Evolutionary conservation across 1,140 invertebrate species (phyloP).

Genomic region (Drosophila sechellia): DNA sequence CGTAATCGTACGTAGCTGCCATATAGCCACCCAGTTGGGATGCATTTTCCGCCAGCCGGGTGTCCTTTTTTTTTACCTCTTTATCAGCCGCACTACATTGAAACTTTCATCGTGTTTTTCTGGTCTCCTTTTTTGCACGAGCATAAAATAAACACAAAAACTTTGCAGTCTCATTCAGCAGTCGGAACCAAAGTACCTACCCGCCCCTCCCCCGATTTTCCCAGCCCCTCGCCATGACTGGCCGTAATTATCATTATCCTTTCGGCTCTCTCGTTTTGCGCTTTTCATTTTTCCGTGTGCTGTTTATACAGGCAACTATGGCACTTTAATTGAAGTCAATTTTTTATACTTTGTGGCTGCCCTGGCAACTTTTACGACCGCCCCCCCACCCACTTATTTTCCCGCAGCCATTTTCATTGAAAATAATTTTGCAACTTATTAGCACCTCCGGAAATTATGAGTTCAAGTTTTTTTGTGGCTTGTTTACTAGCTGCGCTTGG

Average conservation of each 20-base stretch:
- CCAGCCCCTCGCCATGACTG: conserved; percentile 4
- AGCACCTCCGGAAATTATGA: conserved; percentile 82
- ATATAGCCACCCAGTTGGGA: conserved; percentile 34
- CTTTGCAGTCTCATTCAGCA: conserved; percentile 72
- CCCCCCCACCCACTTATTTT: background rate
- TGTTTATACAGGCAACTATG: conserved; percentile 79
- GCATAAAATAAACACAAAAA: conserved; percentile 80
- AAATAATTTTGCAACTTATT: conserved; percentile 82
- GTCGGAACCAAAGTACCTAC: conserved; percentile 12
- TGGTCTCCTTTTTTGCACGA: conserved; percentile 30
- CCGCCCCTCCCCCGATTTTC: background rate
- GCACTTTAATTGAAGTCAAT: conserved; percentile 82
- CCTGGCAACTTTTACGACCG: conserved; percentile 32
- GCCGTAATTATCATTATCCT: conserved; percentile 80
- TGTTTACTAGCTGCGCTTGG: conserved; percentile 63
- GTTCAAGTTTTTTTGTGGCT: conserved; percentile 70
- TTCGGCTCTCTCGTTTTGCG: conserved; percentile 55
- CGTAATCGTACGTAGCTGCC: conserved; percentile 52
- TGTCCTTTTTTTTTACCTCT: conserved; percentile 9
- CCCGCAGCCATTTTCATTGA: conserved; percentile 64
- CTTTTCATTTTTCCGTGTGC: conserved; percentile 69
- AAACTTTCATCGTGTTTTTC: conserved; percentile 52
- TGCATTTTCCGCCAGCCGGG: conserved; percentile 32
- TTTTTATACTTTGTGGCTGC: conserved; percentile 68
- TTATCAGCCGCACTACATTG: conserved; percentile 45